A percentile compares a stretch with the other conserved stretches of the same genome.
Evolutionary conservation across 2,113 vertebrate species (phyloP).

Genomic region (Myotis brandtii): DNA sequence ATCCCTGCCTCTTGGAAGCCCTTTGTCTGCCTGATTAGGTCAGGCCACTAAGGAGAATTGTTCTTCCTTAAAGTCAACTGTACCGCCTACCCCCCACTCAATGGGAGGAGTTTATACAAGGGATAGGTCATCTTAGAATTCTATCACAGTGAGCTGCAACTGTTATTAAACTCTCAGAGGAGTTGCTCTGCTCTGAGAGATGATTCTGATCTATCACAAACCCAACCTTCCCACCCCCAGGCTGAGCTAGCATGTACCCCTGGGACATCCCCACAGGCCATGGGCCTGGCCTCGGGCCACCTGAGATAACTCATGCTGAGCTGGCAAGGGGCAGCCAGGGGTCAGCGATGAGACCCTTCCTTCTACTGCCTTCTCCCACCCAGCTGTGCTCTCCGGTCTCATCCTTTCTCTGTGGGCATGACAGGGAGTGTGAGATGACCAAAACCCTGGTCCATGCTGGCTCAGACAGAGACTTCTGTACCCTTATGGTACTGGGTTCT

Average conservation of each 20-base stretch:
- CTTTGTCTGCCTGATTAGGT: background rate
- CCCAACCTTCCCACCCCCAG: background rate
- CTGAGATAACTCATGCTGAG: background rate
- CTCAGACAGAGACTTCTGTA: background rate
- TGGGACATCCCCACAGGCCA: background rate
- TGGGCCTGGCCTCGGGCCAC: background rate
- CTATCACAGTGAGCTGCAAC: background rate
- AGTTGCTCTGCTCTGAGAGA: background rate
- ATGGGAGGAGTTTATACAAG: background rate
- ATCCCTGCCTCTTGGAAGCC: background rate
- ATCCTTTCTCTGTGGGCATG: background rate
- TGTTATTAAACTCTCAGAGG: background rate
- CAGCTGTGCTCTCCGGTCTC: no score
- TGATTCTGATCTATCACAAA: background rate
- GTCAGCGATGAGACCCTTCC: background rate
- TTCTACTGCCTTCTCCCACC: background rate
- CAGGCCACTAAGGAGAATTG: background rate
- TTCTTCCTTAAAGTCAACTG: background rate
- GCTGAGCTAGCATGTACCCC: background rate
- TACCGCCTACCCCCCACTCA: background rate
- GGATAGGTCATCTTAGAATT: background rate
- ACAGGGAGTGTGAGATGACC: background rate
- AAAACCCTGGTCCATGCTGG: background rate
- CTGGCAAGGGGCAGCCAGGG: background rate
- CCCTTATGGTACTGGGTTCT: background rate